Evolutionary conservation across 2,797 vertebrate genomes (phyloP).

Genomic region (Bradypodion ventrale): DNA sequence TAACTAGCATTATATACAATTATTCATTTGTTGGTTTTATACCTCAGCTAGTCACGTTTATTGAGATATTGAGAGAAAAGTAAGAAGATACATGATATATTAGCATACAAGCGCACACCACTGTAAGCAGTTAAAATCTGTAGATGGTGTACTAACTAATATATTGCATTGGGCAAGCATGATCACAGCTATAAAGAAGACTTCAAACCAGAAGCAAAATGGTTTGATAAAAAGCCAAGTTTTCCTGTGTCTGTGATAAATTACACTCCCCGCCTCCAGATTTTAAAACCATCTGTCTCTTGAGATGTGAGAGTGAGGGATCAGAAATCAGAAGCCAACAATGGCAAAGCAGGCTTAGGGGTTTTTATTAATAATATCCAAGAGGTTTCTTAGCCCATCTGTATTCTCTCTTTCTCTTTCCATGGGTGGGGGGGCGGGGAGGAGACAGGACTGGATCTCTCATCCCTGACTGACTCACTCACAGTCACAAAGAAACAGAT

Average conservation of each 20-base stretch:
- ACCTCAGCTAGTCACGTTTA: background rate
- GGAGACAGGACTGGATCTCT: conserved; percentile 11
- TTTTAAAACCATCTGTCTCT: conserved; percentile 20
- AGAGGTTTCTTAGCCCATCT: conserved; percentile 9
- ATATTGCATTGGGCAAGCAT: background rate
- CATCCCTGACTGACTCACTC: conserved; percentile 7
- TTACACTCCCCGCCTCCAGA: background rate
- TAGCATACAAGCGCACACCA: background rate
- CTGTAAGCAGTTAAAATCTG: background rate
- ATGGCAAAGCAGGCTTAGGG: background rate
- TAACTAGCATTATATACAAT: background rate
- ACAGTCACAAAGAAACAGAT: conserved; percentile 22
- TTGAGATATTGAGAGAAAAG: conserved; percentile 1
- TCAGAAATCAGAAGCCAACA: conserved; percentile 12
- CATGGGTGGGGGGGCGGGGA: background rate
- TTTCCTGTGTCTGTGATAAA: conserved; percentile 29
- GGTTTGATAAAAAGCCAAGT: conserved; percentile 20
- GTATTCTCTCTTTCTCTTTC: conserved; percentile 18
- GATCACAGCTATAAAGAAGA: background rate
- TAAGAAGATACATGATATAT: background rate
- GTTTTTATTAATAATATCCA: conserved; percentile 34
- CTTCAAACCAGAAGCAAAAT: conserved; percentile 4
- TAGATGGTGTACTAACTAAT: background rate
- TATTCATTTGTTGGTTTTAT: background rate
- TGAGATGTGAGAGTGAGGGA: background rate